Evolutionary conservation across 2,888 invertebrate genomes (phyloP).

Genomic region (Fissipunctia ypsillon): DNA sequence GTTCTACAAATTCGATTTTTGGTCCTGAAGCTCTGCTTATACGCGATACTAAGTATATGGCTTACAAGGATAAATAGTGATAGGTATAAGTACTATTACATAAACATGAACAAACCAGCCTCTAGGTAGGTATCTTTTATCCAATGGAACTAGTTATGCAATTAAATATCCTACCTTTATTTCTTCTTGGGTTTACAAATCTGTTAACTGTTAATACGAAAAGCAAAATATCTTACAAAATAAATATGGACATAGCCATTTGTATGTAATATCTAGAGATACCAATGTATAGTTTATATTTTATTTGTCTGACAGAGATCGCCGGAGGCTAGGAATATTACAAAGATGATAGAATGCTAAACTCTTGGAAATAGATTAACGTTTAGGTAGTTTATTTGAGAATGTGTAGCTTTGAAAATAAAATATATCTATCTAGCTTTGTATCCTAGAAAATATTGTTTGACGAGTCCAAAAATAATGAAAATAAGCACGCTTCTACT

Average conservation of each 20-base stretch:
- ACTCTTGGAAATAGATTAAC: neutral
- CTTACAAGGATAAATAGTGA: neutral
- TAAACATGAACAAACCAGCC: neutral
- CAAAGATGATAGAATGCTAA: constrained; percentile 35
- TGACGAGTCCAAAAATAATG: neutral
- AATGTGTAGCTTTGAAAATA: neutral
- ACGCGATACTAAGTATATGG: neutral
- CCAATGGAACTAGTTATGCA: neutral
- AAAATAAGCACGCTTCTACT: neutral
- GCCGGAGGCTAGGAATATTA: constrained; percentile 23
- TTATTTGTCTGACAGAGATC: constrained; percentile 18
- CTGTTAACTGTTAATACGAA: constrained; percentile 15
- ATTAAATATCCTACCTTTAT: neutral
- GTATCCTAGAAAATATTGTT: neutral
- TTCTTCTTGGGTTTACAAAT: constrained; percentile 13
- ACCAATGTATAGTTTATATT: constrained; percentile 32
- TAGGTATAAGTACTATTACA: neutral
- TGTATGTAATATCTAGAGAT: constrained; percentile 20
- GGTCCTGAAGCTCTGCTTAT: neutral
- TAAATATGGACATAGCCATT: constrained; percentile 17
- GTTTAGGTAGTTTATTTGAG: constrained; percentile 1
- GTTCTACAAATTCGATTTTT: neutral
- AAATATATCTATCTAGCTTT: neutral
- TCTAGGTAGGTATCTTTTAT: neutral
- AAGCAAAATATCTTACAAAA: neutral